Evolutionary conservation across 2,888 invertebrate genomes (phyloP).

Genomic region (Bombylius discolor): DNA sequence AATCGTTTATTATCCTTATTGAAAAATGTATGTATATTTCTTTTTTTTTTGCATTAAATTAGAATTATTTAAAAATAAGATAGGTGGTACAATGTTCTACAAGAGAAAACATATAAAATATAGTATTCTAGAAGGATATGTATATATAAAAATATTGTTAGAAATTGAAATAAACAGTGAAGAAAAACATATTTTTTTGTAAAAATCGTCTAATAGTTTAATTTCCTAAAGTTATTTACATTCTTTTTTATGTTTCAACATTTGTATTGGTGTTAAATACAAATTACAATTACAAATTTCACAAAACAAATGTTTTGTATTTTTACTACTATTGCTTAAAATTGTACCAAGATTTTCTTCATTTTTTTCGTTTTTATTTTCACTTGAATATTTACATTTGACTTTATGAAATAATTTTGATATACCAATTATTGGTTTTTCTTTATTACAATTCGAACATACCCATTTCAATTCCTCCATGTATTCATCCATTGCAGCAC

Average conservation of each 20-base stretch:
- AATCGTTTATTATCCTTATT: too few relatives aligned
- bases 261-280: slow-evolving; percentile 65
- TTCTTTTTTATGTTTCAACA: slow-evolving; percentile 68
- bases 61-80: too few relatives aligned
- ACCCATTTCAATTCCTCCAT: slow-evolving; percentile 52
- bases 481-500: slow-evolving; percentile 46
- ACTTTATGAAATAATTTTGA: slow-evolving; percentile 60
- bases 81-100: too few relatives aligned
- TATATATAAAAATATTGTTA: too few relatives aligned
- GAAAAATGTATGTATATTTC: too few relatives aligned
- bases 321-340: not conserved
- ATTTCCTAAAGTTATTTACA: slow-evolving; percentile 31
- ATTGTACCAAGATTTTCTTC: slow-evolving; percentile 15
- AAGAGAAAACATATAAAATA: too few relatives aligned
- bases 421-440: slow-evolving; percentile 50
- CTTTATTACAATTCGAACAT: slow-evolving; percentile 55
- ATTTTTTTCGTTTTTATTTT: slow-evolving; percentile 16
- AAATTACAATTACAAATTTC: slow-evolving; percentile 53
- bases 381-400: slow-evolving; percentile 3
- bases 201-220: not conserved
- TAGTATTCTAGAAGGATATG: too few relatives aligned
- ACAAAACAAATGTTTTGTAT: slow-evolving; percentile 46
- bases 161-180: too few relatives aligned
- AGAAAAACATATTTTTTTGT: too few relatives aligned
- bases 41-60: too few relatives aligned